These are phyloP conservation scores for Thalpophila matura DNA, from an alignment of 2,888 invertebrate genomes.

Conservation along the genomic window DNA sequence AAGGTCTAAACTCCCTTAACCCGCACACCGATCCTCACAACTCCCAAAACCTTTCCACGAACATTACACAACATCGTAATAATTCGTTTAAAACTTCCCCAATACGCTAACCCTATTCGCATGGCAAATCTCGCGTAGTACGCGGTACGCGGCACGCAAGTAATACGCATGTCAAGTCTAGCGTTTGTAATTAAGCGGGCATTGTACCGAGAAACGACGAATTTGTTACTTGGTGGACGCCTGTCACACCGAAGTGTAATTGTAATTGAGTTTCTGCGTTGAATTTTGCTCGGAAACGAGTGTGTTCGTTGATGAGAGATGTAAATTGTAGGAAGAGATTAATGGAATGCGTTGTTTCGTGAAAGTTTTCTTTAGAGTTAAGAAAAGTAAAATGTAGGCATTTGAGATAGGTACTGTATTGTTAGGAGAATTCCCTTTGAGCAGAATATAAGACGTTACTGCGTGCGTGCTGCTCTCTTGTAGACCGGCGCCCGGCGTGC, in stretches of 20 bases:
- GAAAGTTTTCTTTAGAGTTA: no score
- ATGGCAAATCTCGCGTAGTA: constrained; percentile 57
- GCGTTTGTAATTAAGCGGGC: constrained; percentile 70
- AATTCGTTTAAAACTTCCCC: constrained; percentile 54
- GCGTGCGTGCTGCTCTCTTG: no score
- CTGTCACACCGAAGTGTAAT: constrained; percentile 65
- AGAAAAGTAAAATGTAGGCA: no score
- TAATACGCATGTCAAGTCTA: constrained; percentile 63
- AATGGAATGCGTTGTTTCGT: not conserved
- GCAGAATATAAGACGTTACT: no score
- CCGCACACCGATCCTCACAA: constrained; percentile 17
- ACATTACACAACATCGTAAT: constrained; percentile 37
- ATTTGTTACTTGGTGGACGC: constrained; percentile 58
- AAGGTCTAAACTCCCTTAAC: constrained; percentile 9
- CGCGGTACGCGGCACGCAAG: constrained; percentile 57
- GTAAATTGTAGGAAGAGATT: constrained; percentile 14
- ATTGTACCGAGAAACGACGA: constrained; percentile 65
- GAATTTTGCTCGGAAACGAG: constrained; percentile 21
- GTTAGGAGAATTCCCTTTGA: no score
- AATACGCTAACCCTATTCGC: constrained; percentile 53
- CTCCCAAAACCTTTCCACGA: constrained; percentile 1
- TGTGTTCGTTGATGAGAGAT: constrained; percentile 17
- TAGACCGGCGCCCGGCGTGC: no score
- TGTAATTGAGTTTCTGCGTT: constrained; percentile 35
- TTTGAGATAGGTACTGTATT: no score